phyloP scores from a whole-genome alignment of 2,888 invertebrate species.

The Volucella bombylans region DNA sequence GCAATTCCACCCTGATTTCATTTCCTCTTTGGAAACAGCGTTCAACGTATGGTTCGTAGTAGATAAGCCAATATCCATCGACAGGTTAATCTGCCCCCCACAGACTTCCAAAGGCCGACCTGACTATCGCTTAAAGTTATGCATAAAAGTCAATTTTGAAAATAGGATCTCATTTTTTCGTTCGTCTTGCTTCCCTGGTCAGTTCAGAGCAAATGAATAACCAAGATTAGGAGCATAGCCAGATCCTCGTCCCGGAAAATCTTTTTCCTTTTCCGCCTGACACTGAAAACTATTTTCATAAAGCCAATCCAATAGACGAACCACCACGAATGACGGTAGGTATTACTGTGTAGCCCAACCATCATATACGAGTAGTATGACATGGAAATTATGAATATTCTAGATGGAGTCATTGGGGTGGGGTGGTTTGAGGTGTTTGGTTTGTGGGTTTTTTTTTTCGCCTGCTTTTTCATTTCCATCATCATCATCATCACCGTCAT shows the following conservation, averaged over 20 bases:
- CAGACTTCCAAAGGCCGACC: too few species aligned
- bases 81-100: too few species aligned
- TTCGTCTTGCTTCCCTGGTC: background rate
- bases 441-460: constrained; percentile 16
- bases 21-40: too few species aligned
- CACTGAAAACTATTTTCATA: constrained; percentile 55
- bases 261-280: background rate
- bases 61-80: too few species aligned
- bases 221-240: background rate
- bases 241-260: background rate
- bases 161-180: constrained; percentile 32
- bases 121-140: constrained; percentile 10
- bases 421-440: background rate
- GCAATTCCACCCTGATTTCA: too few species aligned
- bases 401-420: too few species aligned
- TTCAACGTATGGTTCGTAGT: too few species aligned
- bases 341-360: constrained; percentile 45
- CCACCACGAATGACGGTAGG: constrained; percentile 35
- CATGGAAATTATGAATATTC: constrained; percentile 22
- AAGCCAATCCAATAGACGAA: constrained; percentile 45
- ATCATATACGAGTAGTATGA: too few species aligned
- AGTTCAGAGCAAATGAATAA: background rate
- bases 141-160: constrained; percentile 47
- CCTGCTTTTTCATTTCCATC: background rate
- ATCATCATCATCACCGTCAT: constrained; percentile 1